A percentile compares a stretch with the other conserved stretches of the same genome.
Conservation (phyloP, 2,888 invertebrate species). For the Cheilosia grossa region DNA sequence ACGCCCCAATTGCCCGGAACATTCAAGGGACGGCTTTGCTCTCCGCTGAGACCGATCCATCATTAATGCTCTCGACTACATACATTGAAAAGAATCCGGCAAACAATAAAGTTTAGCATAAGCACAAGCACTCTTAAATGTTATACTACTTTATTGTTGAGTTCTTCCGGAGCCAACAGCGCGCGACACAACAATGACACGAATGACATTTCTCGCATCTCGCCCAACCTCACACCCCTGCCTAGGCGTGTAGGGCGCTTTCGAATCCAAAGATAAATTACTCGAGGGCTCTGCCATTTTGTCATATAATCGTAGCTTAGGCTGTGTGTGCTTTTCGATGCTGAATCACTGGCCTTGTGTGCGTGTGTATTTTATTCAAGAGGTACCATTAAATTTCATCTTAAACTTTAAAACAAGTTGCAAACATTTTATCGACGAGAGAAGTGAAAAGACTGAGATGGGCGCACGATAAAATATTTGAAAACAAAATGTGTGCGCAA, state of each 20-base stretch:
- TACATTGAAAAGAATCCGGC: conserved; percentile 25
- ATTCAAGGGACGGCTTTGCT: conserved; percentile 28
- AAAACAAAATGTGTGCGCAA: conserved; percentile 38
- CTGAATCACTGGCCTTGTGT: conserved; percentile 6
- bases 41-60: conserved; percentile 31
- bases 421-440: conserved; percentile 39
- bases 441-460: background rate
- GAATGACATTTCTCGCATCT: conserved; percentile 23
- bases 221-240: background rate
- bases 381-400: conserved; percentile 39
- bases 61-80: conserved; percentile 19
- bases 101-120: conserved; percentile 59
- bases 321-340: background rate
- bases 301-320: background rate
- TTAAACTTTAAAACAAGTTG: conserved; percentile 46
- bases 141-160: conserved; percentile 31
- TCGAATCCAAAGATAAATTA: conserved; percentile 33
- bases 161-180: conserved; percentile 42
- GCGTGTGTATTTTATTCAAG: background rate
- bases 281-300: conserved; percentile 6
- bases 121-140: conserved; percentile 39
- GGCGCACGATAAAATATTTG: conserved; percentile 15
- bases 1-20: conserved; percentile 44
- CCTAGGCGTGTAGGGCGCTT: background rate
- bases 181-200: conserved; percentile 34